These are phyloP conservation scores for Gerris lacustris DNA, from an alignment of 2,888 invertebrate genomes.

Conservation along the genomic window DNA sequence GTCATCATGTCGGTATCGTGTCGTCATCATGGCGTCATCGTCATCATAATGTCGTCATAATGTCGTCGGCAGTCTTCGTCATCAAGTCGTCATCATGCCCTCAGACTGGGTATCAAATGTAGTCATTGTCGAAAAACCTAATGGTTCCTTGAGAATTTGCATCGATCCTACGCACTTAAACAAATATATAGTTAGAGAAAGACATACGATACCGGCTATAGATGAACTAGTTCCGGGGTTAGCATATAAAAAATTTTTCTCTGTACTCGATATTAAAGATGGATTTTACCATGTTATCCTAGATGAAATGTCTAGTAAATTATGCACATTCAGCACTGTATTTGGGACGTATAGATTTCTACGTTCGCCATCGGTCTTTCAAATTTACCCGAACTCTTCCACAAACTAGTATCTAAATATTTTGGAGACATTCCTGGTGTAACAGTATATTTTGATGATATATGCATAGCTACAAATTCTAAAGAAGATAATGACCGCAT, in stretches of 20 bases:
- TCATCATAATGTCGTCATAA: too few species aligned
- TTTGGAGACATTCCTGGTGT: conserved; percentile 1
- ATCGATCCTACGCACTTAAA: not conserved
- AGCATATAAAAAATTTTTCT: not conserved
- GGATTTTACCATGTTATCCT: not conserved
- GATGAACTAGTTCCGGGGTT: not conserved
- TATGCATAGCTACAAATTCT: not conserved
- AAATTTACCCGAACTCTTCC: not conserved
- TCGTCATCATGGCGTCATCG: too few species aligned
- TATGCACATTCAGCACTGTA: not conserved
- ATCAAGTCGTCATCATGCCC: too few species aligned
- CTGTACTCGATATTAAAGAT: not conserved
- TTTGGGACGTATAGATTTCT: not conserved
- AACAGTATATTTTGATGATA: not conserved
- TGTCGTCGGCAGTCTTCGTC: too few species aligned
- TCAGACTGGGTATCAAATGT: not conserved
- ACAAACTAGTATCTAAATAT: not conserved
- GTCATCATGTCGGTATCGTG: too few species aligned
- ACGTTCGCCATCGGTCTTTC: not conserved
- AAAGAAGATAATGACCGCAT: not conserved
- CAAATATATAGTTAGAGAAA: not conserved
- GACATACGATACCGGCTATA: not conserved
- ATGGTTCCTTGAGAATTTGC: not conserved
- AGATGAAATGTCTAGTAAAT: not conserved
- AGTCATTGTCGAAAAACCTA: not conserved